Conservation (phyloP, 2,797 vertebrate genomes). For the Myripristis jacobus region DNA sequence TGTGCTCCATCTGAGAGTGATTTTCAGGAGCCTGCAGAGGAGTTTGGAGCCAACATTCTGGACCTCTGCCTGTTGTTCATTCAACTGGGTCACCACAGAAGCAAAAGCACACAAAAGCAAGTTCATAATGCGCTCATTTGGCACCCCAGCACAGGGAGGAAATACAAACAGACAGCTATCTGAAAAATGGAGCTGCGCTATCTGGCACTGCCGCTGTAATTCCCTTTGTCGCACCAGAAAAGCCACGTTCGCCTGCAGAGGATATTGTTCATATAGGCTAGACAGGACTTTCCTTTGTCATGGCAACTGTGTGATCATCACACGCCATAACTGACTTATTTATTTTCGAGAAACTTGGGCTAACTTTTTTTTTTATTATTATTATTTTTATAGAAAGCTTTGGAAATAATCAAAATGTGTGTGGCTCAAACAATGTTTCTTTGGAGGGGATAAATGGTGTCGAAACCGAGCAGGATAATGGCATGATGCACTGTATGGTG, state of each 20-base stretch:
- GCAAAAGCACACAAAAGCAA: slow-evolving; percentile 70
- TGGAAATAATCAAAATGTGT: slow-evolving; percentile 13
- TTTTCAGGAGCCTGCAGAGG: slow-evolving; percentile 55
- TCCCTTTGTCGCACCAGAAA: slow-evolving; percentile 63
- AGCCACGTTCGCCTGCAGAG: slow-evolving; percentile 44
- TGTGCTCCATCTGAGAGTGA: slow-evolving; percentile 43
- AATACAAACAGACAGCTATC: slow-evolving; percentile 72
- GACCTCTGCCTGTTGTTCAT: slow-evolving; percentile 74
- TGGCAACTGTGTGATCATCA: slow-evolving; percentile 20
- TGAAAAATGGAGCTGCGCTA: slow-evolving; percentile 63
- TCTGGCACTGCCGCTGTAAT: slow-evolving; percentile 55
- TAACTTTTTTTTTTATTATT: slow-evolving; percentile 47
- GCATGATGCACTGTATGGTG: not conserved
- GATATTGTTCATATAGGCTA: slow-evolving; percentile 56
- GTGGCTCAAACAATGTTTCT: slow-evolving; percentile 6
- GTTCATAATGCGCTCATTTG: slow-evolving; percentile 76
- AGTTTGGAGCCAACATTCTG: slow-evolving; percentile 62
- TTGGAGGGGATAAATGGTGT: not conserved
- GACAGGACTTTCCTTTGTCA: slow-evolving; percentile 41
- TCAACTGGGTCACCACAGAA: slow-evolving; percentile 75
- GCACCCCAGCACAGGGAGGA: slow-evolving; percentile 64
- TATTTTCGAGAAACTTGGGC: slow-evolving; percentile 17
- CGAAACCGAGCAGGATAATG: not conserved
- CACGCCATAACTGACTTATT: slow-evolving; percentile 27
- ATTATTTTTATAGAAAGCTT: too few relatives aligned